phyloP scores from a whole-genome alignment of 2,113 vertebrate genomes.

The Silurus meridionalis region DNA sequence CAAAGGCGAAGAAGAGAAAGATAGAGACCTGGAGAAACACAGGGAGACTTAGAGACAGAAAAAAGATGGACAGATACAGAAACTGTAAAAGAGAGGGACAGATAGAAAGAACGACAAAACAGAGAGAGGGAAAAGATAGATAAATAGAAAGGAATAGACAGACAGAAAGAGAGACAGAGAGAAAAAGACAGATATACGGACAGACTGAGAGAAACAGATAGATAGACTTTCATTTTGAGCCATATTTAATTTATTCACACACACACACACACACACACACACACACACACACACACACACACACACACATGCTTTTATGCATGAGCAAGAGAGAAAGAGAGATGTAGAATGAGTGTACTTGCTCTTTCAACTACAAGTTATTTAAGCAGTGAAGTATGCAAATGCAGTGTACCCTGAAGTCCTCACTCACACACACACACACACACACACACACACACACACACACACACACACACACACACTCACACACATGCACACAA shows the following conservation, averaged over 20 bases:
- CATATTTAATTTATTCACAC: neutral
- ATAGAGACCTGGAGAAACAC: neutral
- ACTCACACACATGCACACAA: neutral
- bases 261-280: neutral
- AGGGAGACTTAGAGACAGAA: neutral
- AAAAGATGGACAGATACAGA: neutral
- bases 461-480: constrained; percentile 20
- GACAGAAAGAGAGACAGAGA: neutral
- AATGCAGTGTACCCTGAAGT: constrained; percentile 36
- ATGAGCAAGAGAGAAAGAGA: neutral
- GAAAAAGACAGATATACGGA: neutral
- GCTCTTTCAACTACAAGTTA: constrained; percentile 41
- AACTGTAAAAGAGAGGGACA: neutral
- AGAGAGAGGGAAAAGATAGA: neutral
- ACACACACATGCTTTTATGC: neutral
- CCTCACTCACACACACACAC: neutral
- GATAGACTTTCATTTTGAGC: neutral
- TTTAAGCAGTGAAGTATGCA: constrained; percentile 58
- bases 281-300: constrained; percentile 4
- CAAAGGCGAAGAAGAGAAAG: neutral
- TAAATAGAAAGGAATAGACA: neutral
- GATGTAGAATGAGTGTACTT: neutral
- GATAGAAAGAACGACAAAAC: neutral
- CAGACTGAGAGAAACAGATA: neutral
- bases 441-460: neutral